Base-by-base conservation (phyloP, 2,113 vertebrate genomes). In the Crocuta crocuta region DNA sequence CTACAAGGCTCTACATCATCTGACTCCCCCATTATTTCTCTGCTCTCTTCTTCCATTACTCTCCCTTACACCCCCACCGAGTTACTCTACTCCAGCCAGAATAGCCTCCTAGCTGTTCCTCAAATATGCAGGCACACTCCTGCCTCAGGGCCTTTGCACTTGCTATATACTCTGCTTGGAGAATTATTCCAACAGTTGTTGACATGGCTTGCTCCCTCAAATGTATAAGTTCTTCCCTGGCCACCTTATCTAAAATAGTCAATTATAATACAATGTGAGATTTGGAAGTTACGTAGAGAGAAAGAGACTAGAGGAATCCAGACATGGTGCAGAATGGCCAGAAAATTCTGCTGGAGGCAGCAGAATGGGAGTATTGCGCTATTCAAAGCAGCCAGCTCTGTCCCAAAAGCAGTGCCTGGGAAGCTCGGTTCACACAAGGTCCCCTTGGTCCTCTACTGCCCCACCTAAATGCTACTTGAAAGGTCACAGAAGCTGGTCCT, bases 141-240 rank as follows among this genome's bases (percentile, higher is more conserved):
- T 92, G 86, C 82, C 78, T 80, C 43, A 31, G 91, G 90, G 28
- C 78, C 87, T 95, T 95, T 83, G 82, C 31, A 68, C 61, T 78
- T 91, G 76, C 50, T 55, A 0, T 53, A 26, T 53, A 21, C 2
- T 58, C 31, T 58, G 6, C 45, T n/a, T 39, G 10, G 9, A 55
- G 10, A 83, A 11, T 89, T 92, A 71, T 73, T 89, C 15, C 16
- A 13, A 17, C 6, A 89, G 43, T 80, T 39, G 53, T 5, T 39
- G 61, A 15, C 58, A 70, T 43, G 48, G 17, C 71, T 73, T 87
- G 48, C 45, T 91, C 35, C 24, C 43, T 89, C 76, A 58, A 65
- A 92, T 86, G 50, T 76, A 33, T 26, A 65, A 73, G 50, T 45
- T 84, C 10, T 68, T 96, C 35, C 39, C n/a, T 50, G 79, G 35